phyloP scores from a whole-genome alignment of 2,113 vertebrate genomes.

The Syrmaticus mikado region DNA sequence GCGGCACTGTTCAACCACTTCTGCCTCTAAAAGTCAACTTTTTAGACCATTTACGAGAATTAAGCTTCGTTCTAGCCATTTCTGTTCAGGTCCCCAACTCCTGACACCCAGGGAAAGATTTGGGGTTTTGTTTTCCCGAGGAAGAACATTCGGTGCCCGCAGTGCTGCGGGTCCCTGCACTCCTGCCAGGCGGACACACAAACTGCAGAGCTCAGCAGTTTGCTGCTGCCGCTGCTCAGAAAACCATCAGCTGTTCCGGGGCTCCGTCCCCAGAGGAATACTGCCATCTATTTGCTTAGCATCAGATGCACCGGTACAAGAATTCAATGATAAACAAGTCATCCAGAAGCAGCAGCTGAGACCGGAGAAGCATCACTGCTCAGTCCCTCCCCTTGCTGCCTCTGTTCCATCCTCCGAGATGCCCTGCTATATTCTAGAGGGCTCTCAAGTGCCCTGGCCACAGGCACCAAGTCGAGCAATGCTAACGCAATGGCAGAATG shows the following conservation, averaged over 20 bases:
- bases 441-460: background rate
- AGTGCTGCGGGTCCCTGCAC: too few relatives aligned
- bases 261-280: background rate
- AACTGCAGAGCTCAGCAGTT: background rate
- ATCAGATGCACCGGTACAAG: background rate
- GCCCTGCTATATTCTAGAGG: background rate
- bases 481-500: rapidly evolving
- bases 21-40: background rate
- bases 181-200: rapidly evolving
- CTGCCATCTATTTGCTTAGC: background rate
- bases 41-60: rapidly evolving
- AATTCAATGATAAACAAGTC: background rate
- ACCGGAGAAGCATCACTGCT: background rate
- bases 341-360: background rate
- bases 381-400: background rate
- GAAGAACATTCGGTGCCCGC: rapidly evolving
- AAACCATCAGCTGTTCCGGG: background rate
- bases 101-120: rapidly evolving
- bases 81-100: background rate
- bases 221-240: background rate
- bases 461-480: background rate
- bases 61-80: background rate
- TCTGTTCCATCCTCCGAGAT: background rate
- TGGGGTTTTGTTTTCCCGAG: background rate
- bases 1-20: background rate